Evolutionary conservation across 2,888 invertebrate genomes (phyloP).

Genomic region (Morinoia aosen): DNA sequence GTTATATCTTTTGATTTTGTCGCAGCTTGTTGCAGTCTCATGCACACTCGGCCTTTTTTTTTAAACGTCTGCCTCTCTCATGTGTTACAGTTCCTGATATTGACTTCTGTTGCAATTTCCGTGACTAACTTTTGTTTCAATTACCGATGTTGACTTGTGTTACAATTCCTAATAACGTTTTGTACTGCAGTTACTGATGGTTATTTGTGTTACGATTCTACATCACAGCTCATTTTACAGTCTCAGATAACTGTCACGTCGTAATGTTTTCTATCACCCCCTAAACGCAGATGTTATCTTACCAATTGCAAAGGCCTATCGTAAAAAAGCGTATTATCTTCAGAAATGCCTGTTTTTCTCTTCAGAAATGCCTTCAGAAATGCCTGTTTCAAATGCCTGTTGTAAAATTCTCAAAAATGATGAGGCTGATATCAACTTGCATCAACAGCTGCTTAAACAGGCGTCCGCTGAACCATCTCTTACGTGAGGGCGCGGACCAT

Average conservation of each 20-base stretch:
- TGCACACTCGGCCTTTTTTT: too few relatives aligned
- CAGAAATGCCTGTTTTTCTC: background rate
- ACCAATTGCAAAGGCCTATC: background rate
- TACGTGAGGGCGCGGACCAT: background rate
- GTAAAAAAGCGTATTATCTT: background rate
- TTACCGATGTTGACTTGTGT: background rate
- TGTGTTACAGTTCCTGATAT: too few relatives aligned
- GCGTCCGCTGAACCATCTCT: background rate
- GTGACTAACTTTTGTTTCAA: background rate
- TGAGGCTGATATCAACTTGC: too few relatives aligned
- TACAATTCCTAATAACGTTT: background rate
- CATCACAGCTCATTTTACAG: background rate
- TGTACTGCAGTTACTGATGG: too few relatives aligned
- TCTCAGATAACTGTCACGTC: background rate
- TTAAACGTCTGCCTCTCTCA: too few relatives aligned
- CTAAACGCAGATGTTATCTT: background rate
- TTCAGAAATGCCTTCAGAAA: too few relatives aligned
- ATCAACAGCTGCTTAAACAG: too few relatives aligned
- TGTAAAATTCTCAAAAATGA: too few relatives aligned
- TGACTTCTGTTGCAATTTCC: too few relatives aligned
- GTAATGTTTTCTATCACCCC: background rate
- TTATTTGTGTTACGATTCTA: background rate
- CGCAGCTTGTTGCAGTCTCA: too few relatives aligned
- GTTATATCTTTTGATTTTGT: too few relatives aligned
- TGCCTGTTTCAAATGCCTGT: too few relatives aligned